Percentiles rank a stretch among this genome's conserved stretches.
Evolutionary conservation across 2,113 vertebrate genomes (phyloP).

Genomic region (Hippocampus barbouri): DNA sequence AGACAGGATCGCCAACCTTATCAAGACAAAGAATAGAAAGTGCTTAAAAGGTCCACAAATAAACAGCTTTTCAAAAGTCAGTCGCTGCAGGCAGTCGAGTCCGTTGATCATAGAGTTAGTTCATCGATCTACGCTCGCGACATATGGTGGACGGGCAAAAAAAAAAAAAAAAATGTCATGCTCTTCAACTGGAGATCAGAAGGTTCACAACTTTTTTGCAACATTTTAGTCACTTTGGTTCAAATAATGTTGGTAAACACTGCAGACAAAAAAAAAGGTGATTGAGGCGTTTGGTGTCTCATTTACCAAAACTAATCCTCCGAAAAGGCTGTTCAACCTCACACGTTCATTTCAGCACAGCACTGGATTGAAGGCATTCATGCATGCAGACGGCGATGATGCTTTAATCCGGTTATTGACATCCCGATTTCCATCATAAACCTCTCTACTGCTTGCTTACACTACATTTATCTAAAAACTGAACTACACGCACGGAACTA

Average conservation of each 20-base stretch:
- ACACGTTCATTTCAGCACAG: conserved; percentile 31
- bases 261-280: conserved; percentile 7
- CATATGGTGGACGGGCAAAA: no score
- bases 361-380: conserved; percentile 26
- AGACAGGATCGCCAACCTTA: conserved; percentile 54
- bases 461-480: neutral
- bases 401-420: conserved; percentile 63
- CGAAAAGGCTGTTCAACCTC: conserved; percentile 39
- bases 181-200: no score
- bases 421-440: conserved; percentile 46
- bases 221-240: no score
- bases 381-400: conserved; percentile 36
- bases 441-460: neutral
- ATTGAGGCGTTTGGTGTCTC: conserved; percentile 22
- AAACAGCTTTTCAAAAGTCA: neutral
- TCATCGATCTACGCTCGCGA: no score
- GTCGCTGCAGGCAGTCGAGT: no score
- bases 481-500: neutral
- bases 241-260: no score
- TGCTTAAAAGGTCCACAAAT: neutral
- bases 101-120: no score
- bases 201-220: no score
- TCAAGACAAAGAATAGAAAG: conserved; percentile 57
- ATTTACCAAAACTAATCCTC: conserved; percentile 51
- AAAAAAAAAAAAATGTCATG: no score